Evolutionary conservation across 2,888 invertebrate genomes (phyloP), one percentile per base, ranked within the genome.

Genomic region (Pammene aurita): DNA sequence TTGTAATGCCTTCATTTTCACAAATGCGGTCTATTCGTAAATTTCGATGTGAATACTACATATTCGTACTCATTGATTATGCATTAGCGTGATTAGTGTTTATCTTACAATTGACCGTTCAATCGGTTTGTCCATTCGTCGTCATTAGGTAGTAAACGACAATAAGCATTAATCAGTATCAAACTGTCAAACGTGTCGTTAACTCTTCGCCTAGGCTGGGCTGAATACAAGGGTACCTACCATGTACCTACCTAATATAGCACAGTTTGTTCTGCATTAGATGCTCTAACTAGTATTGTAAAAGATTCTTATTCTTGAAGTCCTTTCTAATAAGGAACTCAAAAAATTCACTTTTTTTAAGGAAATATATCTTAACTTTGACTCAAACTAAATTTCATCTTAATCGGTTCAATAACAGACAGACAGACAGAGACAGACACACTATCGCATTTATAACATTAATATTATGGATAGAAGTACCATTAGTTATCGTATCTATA

Each of bases 11-110:
- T 38, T 38, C 26, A 50, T 58, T 66, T 60, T 26, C 9, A 16
- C 42, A 58, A 66, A 66, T 66, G 16, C 26, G 16, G 9, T 5
- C 48, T 41, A 58, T 16, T 34, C 41, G 44, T 54, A 35, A 60
- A 60, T n/a, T 58, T 46, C 13, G 42, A 44, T 44, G 18, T n/a
- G 34, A 54, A 35, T 34, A 46, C 66, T 60, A 26, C 26, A 26
- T 26, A 60, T 52, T 62, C 42, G 60, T 44, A 46, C 14, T 54
- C 60, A 66, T 52, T 44, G 10, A 56, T 64, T 55, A 34, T 63
- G 16, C 55, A 44, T 52, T 54, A 18, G 50, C 66, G 44, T 60
- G 60, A 61, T 54, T 60, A 66, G 60, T 60, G 54, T 67, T 67
- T 61, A 60, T 55, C 52, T 61, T 61, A 61, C 54, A 60, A 61